phyloP scores from a whole-genome alignment of 2,113 vertebrate species.

The Brienomyrus brachyistius region DNA sequence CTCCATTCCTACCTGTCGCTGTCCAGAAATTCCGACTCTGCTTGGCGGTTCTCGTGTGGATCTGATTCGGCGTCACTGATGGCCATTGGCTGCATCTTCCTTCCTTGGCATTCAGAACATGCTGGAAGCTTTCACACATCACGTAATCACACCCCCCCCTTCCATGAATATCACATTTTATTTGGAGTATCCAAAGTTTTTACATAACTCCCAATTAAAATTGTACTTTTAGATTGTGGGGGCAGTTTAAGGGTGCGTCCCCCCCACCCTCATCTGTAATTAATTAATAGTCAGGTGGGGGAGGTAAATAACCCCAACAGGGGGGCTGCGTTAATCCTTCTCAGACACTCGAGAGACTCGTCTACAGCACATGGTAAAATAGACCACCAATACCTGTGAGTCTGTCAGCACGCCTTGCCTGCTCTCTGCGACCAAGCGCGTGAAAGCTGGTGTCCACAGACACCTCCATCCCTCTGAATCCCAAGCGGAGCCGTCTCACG shows the following conservation, averaged over 20 bases:
- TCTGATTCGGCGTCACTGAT: background rate
- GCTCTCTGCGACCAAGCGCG: background rate
- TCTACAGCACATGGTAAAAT: conserved; percentile 19
- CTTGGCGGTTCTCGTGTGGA: background rate
- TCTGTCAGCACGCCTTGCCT: background rate
- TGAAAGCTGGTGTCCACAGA: background rate
- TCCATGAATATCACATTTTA: background rate
- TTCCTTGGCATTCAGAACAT: background rate
- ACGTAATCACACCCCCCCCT: background rate
- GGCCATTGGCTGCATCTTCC: background rate
- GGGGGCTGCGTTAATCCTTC: background rate
- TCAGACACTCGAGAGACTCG: background rate
- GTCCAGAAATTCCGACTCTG: background rate
- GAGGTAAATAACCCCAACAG: conserved; percentile 35
- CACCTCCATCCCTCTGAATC: background rate
- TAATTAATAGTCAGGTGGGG: conserved; percentile 58
- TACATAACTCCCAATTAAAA: background rate
- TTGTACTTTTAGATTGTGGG: background rate
- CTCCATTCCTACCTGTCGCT: background rate
- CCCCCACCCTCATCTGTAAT: conserved; percentile 49
- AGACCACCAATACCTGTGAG: background rate
- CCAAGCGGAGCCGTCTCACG: background rate
- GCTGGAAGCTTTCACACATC: background rate
- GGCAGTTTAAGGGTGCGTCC: background rate
- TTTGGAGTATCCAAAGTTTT: conserved; percentile 1